Evolutionary conservation across 2,888 invertebrate species (phyloP).

Genomic region (Harpalus rubripes): DNA sequence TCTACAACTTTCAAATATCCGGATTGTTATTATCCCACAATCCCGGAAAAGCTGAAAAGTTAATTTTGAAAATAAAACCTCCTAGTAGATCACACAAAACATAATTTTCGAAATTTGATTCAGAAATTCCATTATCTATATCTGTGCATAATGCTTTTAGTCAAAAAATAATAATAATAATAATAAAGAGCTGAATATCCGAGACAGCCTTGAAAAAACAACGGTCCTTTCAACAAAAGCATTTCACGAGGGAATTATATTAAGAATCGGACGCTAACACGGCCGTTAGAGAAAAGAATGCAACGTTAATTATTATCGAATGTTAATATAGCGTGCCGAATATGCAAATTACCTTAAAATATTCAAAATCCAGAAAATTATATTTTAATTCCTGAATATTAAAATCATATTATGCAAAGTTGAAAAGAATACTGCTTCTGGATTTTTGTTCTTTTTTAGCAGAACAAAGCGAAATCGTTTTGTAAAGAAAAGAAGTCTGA

Average conservation of each 20-base stretch:
- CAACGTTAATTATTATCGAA: slow-evolving; percentile 62
- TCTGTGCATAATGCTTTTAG: no score
- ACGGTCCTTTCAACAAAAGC: neutral
- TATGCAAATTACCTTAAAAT: slow-evolving; percentile 56
- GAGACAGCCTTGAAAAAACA: neutral
- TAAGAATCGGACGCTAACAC: slow-evolving; percentile 32
- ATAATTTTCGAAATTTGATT: no score
- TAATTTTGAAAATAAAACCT: no score
- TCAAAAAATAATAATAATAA: no score
- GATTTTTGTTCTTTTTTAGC: slow-evolving; percentile 29
- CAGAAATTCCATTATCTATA: no score
- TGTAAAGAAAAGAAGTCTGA: slow-evolving; percentile 16
- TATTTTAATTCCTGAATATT: slow-evolving; percentile 63
- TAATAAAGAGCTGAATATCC: neutral
- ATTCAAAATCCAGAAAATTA: slow-evolving; percentile 64
- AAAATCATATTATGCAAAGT: slow-evolving; percentile 65
- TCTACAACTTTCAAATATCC: no score
- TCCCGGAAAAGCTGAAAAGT: no score
- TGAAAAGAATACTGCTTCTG: slow-evolving; percentile 56
- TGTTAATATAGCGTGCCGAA: slow-evolving; percentile 62
- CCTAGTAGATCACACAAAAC: no score
- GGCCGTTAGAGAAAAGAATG: slow-evolving; percentile 34
- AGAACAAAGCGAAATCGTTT: slow-evolving; percentile 53
- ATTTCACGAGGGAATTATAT: slow-evolving; percentile 5
- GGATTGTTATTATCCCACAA: no score